Evolutionary conservation across 2,888 invertebrate species (phyloP), one percentile per base, ranked within the genome.

Genomic region (Limenitis camilla): DNA sequence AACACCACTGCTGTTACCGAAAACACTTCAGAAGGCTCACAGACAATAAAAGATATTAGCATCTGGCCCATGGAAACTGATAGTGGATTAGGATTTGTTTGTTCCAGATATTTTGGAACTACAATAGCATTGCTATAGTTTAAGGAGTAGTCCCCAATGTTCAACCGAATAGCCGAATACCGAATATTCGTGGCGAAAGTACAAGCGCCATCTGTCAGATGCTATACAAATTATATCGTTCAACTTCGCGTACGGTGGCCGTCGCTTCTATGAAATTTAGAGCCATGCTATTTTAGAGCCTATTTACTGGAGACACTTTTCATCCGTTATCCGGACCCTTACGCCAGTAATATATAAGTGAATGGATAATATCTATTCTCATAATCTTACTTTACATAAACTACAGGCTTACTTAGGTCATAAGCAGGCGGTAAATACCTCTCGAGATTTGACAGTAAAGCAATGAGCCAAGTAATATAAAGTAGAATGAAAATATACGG

Each of bases 1-100:
- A 98, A 96, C 69, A 98, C 98, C 0, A 98, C 98, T 0, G 98
- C 97, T 1, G 93, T 98, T 32, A 98, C 98, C 0, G 98, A 97
- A 7, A 97, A 97, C 70, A 98, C 98, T 1, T 97, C 96, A 0
- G 98, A 98, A 74, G 96, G 96, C 66, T 98, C 96, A 4, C 95
- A 96, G 64, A 97, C 97, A 0, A 93, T 96, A 76, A 97, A 97
- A 75, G 97, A 97, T 76, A 92, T 95, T 4, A 93, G 93, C 66
- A 93, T 93, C 67, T 95, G 94, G 92, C 94, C 94, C 31, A 91
- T 91, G 32, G 94, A 95, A 45, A 90, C 92, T 5, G 91, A 92
- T n/a, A n/a, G n/a, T n/a, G n/a, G n/a, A n/a, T n/a, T n/a, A n/a
- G n/a, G n/a, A n/a, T n/a, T n/a, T n/a, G n/a, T n/a, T n/a, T n/a